These are phyloP conservation scores for Sapajus apella DNA, from an alignment of 2,113 vertebrate genomes.

Conservation along the genomic window DNA sequence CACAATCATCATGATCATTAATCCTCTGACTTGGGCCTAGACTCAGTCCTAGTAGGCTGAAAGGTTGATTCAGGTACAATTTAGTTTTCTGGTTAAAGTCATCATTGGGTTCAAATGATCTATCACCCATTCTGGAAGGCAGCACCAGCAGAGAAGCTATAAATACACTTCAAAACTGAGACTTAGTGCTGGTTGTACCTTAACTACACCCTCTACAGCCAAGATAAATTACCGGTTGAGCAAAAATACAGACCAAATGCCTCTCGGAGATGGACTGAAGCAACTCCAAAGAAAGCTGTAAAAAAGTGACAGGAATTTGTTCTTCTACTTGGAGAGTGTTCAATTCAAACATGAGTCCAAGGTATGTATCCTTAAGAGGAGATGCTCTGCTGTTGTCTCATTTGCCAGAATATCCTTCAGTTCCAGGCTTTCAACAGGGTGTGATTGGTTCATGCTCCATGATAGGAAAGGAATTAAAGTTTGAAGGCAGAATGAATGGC, in stretches of 20 bases:
- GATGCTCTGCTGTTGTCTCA: background rate
- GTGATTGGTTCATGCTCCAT: background rate
- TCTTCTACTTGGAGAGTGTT: background rate
- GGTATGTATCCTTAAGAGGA: background rate
- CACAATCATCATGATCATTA: background rate
- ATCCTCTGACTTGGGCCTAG: background rate
- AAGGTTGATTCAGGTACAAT: background rate
- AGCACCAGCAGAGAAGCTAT: background rate
- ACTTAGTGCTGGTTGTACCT: background rate
- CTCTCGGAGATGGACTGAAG: background rate
- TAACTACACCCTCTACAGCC: background rate
- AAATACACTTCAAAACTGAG: background rate
- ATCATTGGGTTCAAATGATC: background rate
- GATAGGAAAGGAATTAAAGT: conserved; percentile 82
- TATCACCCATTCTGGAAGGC: background rate
- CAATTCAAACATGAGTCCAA: background rate
- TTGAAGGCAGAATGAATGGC: conserved; percentile 98
- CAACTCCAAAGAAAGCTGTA: background rate
- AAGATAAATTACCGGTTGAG: background rate
- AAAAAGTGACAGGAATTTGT: background rate
- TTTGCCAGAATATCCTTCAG: background rate
- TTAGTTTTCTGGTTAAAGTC: background rate
- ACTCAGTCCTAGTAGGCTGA: background rate
- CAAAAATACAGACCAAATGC: background rate
- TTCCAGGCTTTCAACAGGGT: background rate